Percentiles rank a stretch among this genome's conserved stretches.
Evolutionary conservation across 2,797 vertebrate species (phyloP).

Genomic region (Enteromius paludinosus): DNA sequence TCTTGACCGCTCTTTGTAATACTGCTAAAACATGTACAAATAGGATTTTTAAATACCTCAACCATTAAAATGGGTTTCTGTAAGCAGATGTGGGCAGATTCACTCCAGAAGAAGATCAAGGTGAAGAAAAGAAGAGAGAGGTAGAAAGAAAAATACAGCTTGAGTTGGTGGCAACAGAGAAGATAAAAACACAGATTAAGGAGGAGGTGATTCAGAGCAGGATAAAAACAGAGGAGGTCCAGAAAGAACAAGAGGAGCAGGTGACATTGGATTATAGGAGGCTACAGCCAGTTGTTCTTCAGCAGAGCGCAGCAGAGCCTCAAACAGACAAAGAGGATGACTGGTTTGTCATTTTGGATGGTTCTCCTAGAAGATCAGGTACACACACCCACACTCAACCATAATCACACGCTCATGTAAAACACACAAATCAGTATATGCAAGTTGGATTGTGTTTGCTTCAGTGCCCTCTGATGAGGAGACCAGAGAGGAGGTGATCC

Average conservation of each 20-base stretch:
- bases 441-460: constrained; percentile 32
- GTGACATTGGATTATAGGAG: constrained; percentile 29
- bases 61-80: not conserved
- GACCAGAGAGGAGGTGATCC: not conserved
- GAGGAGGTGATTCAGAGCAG: constrained; percentile 7
- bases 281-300: constrained; percentile 38
- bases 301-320: constrained; percentile 51
- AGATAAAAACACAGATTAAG: not conserved
- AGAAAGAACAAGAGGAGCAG: constrained; percentile 18
- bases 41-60: constrained; percentile 9
- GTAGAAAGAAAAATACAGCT: constrained; percentile 12
- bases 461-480: constrained; percentile 6
- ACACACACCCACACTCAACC: constrained; percentile 11
- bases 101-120: not conserved
- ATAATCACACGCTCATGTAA: not conserved
- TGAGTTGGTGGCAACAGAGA: not conserved
- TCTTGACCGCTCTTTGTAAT: not conserved
- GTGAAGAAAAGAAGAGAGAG: constrained; percentile 11
- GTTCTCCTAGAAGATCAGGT: constrained; percentile 61
- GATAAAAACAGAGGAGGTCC: constrained; percentile 20
- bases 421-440: not conserved
- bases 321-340: constrained; percentile 64
- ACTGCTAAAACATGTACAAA: not conserved
- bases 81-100: not conserved
- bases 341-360: constrained; percentile 69